These are phyloP conservation scores for Calephelis virginiensis DNA, from an alignment of 1,140 invertebrate species.

Conservation along the genomic window DNA sequence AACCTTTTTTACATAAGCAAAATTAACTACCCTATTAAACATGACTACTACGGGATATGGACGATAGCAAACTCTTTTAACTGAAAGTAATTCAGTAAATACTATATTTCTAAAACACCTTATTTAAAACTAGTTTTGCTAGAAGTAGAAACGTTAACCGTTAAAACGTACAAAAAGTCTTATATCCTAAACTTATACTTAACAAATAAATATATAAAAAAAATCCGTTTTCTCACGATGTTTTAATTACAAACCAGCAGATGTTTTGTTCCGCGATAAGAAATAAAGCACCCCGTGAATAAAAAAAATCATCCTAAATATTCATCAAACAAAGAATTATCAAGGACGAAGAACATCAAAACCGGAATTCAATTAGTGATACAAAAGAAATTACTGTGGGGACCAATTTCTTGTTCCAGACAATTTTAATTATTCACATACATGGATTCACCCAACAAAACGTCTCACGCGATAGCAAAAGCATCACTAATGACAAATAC, in stretches of 20 bases:
- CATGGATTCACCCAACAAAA: constrained; percentile 40
- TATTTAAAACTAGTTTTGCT: too few species aligned
- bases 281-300: constrained; percentile 50
- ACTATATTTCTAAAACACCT: too few species aligned
- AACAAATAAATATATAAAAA: too few species aligned
- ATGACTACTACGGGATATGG: too few species aligned
- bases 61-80: too few species aligned
- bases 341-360: constrained; percentile 66
- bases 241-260: constrained; percentile 70
- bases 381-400: constrained; percentile 66
- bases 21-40: too few species aligned
- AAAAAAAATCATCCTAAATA: constrained; percentile 56
- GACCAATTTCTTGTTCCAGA: constrained; percentile 57
- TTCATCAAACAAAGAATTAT: constrained; percentile 70
- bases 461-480: constrained; percentile 64
- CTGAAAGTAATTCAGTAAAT: too few species aligned
- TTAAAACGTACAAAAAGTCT: too few species aligned
- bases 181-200: too few species aligned
- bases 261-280: constrained; percentile 62
- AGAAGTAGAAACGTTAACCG: too few species aligned
- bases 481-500: constrained; percentile 67
- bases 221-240: constrained; percentile 65
- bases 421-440: constrained; percentile 67
- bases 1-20: too few species aligned
- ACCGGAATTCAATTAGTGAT: constrained; percentile 73